Evolutionary conservation across 2,888 invertebrate species (phyloP).

Genomic region (Melipona bicolor): DNA sequence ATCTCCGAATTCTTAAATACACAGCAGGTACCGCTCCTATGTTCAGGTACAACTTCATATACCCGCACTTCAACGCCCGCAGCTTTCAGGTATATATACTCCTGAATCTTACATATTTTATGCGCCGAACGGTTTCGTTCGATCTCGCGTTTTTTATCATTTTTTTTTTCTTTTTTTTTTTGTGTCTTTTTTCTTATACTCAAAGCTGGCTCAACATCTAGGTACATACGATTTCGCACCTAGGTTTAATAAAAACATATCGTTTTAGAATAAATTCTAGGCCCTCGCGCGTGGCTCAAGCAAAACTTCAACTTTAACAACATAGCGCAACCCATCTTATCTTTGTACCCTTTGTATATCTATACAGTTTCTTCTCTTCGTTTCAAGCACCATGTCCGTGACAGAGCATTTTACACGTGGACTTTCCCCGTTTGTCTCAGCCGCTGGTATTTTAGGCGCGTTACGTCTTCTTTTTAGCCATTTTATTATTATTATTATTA

Average conservation of each 20-base stretch:
- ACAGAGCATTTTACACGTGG: slow-evolving; percentile 9
- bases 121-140: slow-evolving; percentile 24
- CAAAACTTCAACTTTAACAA: slow-evolving; percentile 39
- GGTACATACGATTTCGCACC: slow-evolving; percentile 15
- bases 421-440: not conserved
- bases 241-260: slow-evolving; percentile 52
- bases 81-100: not conserved
- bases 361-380: not conserved
- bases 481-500: not conserved
- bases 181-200: not conserved
- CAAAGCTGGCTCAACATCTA: slow-evolving; percentile 18
- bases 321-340: not conserved
- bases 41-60: slow-evolving; percentile 29
- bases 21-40: not conserved
- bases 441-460: not conserved
- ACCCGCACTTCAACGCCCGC: not conserved
- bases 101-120: slow-evolving; percentile 21
- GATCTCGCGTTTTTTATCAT: not conserved
- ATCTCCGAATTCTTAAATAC: not conserved
- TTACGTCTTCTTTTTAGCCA: not conserved
- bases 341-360: slow-evolving; percentile 9
- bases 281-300: slow-evolving; percentile 45
- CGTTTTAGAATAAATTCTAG: slow-evolving; percentile 53
- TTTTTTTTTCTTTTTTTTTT: no score
- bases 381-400: not conserved